Evolutionary conservation across 2,797 vertebrate genomes (phyloP).

Genomic region (Pagetopsis macropterus): DNA sequence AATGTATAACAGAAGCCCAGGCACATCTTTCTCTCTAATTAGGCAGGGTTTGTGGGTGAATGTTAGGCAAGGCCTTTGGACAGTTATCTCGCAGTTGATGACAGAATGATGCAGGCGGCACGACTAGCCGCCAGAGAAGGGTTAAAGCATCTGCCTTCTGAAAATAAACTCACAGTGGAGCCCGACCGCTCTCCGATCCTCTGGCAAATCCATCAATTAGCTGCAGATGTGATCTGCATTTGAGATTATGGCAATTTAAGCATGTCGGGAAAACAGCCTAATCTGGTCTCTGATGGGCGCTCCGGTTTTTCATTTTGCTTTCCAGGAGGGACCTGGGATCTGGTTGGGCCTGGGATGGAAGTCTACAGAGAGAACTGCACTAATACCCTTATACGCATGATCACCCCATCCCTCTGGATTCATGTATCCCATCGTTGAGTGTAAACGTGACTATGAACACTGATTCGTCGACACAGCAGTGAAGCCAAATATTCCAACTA

Average conservation of each 20-base stretch:
- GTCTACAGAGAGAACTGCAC: constrained; percentile 38
- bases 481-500: constrained; percentile 2
- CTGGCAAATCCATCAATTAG: constrained; percentile 87
- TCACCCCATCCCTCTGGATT: constrained; percentile 31
- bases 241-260: constrained; percentile 83
- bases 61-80: constrained; percentile 67
- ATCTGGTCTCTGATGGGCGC: constrained; percentile 80
- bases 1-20: constrained; percentile 52
- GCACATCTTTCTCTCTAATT: constrained; percentile 65
- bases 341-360: constrained; percentile 40
- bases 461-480: constrained; percentile 8
- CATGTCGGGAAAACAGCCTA: constrained; percentile 76
- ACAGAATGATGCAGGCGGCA: constrained; percentile 27
- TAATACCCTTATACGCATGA: constrained; percentile 41
- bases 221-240: constrained; percentile 86
- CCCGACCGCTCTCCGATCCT: constrained; percentile 76
- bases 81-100: constrained; percentile 66
- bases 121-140: constrained; percentile 55
- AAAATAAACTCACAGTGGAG: constrained; percentile 81
- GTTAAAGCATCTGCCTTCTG: constrained; percentile 76
- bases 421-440: constrained; percentile 23
- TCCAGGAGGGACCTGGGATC: constrained; percentile 64
- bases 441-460: not conserved
- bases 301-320: constrained; percentile 75
- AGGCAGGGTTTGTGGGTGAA: constrained; percentile 52